These are phyloP conservation scores for Drosophila ustulata DNA, from an alignment of 2,888 invertebrate genomes.

Conservation along the genomic window DNA sequence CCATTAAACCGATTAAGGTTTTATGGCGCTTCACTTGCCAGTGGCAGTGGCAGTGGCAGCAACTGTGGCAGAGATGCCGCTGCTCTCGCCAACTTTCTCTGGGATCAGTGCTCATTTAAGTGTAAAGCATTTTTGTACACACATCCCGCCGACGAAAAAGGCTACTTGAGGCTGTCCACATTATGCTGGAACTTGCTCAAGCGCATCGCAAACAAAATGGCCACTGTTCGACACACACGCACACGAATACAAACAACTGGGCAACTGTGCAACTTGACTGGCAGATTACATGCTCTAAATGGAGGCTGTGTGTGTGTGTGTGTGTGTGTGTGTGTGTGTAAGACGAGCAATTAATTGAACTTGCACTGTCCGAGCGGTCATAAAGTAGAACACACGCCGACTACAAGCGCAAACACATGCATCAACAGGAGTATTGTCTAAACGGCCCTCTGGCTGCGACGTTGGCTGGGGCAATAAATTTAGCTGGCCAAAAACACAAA, in stretches of 20 bases:
- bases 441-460: background rate
- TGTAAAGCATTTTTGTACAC: conserved; percentile 64
- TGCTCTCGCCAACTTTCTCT: background rate
- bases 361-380: conserved; percentile 35
- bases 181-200: conserved; percentile 30
- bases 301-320: conserved; percentile 1
- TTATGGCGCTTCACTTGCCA: conserved; percentile 40
- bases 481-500: conserved; percentile 1
- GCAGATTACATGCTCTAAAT: conserved; percentile 5
- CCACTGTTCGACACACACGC: conserved; percentile 24
- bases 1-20: conserved; percentile 62
- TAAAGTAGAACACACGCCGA: conserved; percentile 34
- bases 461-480: conserved; percentile 1
- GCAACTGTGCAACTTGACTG: conserved; percentile 1
- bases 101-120: conserved; percentile 57
- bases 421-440: background rate
- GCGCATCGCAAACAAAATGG: conserved; percentile 43
- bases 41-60: background rate
- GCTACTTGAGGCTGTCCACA: conserved; percentile 25
- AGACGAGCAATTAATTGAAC: conserved; percentile 70
- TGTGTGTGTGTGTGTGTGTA: conserved; percentile 19
- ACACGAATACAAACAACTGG: background rate
- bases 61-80: background rate
- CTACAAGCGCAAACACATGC: background rate
- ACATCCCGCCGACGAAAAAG: background rate